Percentiles rank a stretch among this genome's conserved stretches.
phyloP scores from a whole-genome alignment of 2,888 invertebrate genomes.

The Trilocha varians region DNA sequence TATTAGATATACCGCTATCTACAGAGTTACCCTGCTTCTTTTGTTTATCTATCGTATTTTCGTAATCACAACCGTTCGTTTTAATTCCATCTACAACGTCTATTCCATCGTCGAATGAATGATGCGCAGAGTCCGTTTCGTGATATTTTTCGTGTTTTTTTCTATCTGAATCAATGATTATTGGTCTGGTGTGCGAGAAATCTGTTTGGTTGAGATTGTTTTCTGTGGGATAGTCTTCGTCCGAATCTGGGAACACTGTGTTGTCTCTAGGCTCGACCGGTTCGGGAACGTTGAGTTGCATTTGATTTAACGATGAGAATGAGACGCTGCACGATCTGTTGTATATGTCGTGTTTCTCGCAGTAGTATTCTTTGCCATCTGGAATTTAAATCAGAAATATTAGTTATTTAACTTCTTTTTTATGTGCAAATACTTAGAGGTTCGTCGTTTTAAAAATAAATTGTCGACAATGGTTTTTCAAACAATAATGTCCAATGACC shows the following conservation, averaged over 20 bases:
- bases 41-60: slow-evolving; percentile 24
- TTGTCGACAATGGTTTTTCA: too few species aligned
- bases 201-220: slow-evolving; percentile 64
- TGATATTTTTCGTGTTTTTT: slow-evolving; percentile 44
- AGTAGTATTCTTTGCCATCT: slow-evolving; percentile 66
- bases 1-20: slow-evolving; percentile 59
- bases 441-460: too few species aligned
- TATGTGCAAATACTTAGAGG: too few species aligned
- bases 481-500: too few species aligned
- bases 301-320: slow-evolving; percentile 54
- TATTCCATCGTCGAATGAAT: slow-evolving; percentile 59
- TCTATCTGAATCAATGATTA: slow-evolving; percentile 58
- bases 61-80: slow-evolving; percentile 30
- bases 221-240: slow-evolving; percentile 60
- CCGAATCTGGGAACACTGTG: slow-evolving; percentile 51
- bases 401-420: too few species aligned
- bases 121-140: slow-evolving; percentile 53
- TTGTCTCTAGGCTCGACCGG: slow-evolving; percentile 52
- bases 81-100: slow-evolving; percentile 57
- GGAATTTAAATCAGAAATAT: slow-evolving; percentile 10
- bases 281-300: slow-evolving; percentile 56
- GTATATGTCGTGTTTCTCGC: slow-evolving; percentile 64
- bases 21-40: slow-evolving; percentile 60
- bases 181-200: slow-evolving; percentile 62
- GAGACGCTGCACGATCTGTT: slow-evolving; percentile 60